A percentile compares a stretch with the other conserved stretches of the same genome.
Evolutionary conservation across 2,113 vertebrate species (phyloP).

Genomic region (Myrmophylax atrothorax): DNA sequence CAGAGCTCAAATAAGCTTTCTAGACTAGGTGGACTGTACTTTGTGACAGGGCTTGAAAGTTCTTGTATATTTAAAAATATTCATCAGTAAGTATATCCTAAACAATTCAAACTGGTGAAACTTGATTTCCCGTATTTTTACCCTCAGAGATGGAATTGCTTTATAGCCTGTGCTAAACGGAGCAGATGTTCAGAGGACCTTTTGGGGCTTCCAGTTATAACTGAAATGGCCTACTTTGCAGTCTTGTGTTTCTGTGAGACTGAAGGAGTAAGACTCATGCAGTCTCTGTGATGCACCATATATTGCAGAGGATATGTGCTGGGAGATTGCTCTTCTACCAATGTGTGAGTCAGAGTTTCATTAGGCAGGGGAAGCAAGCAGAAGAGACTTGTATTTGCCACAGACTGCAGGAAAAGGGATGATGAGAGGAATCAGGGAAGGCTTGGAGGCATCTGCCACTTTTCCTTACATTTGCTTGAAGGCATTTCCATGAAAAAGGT

Average conservation of each 20-base stretch:
- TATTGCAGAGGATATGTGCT: not conserved
- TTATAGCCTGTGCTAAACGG: not conserved
- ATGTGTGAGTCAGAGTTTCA: not conserved
- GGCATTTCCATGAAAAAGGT: not conserved
- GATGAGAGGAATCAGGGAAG: not conserved
- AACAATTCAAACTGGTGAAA: not conserved
- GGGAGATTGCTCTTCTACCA: not conserved
- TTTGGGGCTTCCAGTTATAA: not conserved
- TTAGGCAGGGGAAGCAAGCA: not conserved
- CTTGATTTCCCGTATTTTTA: not conserved
- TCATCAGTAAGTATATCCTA: not conserved
- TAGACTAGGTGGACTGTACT: not conserved
- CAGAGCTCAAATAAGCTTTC: not conserved
- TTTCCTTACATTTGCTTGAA: not conserved
- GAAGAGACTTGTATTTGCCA: not conserved
- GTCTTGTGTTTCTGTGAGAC: not conserved
- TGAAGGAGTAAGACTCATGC: not conserved
- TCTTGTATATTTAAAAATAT: not conserved
- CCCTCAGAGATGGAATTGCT: not conserved
- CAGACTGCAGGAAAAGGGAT: not conserved
- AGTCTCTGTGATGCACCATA: rapidly evolving
- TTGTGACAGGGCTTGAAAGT: not conserved
- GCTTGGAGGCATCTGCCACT: not conserved
- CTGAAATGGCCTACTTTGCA: not conserved
- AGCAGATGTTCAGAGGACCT: conserved; percentile 26